Percentiles rank a stretch among this genome's conserved stretches.
These are phyloP conservation scores for Dicrostonyx torquatus DNA, from an alignment of 2,797 vertebrate genomes.

Conservation along the genomic window DNA sequence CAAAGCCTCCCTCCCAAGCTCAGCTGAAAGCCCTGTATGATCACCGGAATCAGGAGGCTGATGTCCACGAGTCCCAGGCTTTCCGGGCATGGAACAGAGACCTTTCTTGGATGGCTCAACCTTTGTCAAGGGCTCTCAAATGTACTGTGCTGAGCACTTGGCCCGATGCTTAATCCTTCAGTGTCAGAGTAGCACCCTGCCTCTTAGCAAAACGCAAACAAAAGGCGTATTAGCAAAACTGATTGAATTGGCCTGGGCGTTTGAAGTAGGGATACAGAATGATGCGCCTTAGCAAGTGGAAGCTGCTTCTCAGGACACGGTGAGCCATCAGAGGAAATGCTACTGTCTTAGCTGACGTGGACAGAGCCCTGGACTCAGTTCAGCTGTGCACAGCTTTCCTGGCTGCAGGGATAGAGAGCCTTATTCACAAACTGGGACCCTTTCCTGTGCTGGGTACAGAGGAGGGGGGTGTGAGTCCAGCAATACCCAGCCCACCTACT, in stretches of 20 bases:
- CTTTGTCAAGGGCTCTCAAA: not conserved
- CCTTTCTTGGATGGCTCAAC: not conserved
- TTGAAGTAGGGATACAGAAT: accelerated
- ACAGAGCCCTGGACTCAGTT: not conserved
- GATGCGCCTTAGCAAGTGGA: not conserved
- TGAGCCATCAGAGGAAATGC: accelerated
- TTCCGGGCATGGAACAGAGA: not conserved
- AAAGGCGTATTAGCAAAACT: not conserved
- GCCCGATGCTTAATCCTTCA: not conserved
- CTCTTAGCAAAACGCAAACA: not conserved
- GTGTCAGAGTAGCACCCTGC: not conserved
- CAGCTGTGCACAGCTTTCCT: too few relatives aligned
- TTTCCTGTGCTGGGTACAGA: not conserved
- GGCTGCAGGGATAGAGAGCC: not conserved
- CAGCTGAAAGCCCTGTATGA: not conserved
- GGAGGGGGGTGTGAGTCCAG: not conserved
- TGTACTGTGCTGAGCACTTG: not conserved
- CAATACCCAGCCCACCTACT: slow-evolving; percentile 64
- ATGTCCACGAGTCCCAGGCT: accelerated
- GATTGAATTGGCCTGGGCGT: accelerated
- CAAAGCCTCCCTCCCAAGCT: too few relatives aligned
- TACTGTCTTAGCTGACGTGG: accelerated
- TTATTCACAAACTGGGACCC: accelerated
- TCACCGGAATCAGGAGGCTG: not conserved
- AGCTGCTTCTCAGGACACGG: too few relatives aligned